Evolutionary conservation across 2,797 vertebrate genomes (phyloP), one percentile per base, ranked within the genome.

Genomic region (Microchirus variegatus): DNA sequence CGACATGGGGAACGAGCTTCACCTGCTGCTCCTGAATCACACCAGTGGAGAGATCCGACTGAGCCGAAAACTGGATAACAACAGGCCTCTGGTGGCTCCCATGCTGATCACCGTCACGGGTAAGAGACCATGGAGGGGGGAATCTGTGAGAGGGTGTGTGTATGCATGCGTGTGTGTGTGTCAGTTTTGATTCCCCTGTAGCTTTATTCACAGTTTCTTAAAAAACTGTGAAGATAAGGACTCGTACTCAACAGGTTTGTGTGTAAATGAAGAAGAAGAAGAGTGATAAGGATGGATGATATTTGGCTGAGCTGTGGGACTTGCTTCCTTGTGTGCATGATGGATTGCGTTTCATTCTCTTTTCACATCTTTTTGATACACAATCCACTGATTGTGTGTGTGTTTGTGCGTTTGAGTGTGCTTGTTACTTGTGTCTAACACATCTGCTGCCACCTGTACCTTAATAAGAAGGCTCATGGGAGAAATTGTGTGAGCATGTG

Each of bases 81-180:
- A 99, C 89, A 95, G 97, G 56, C 95, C 97, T 0, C 92, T 99
- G 63, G 94, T 98, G 83, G 98, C 97, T 58, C 95, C 96, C 83
- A 99, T 99, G 97, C 87, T 96, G 91, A 94, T 99, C 90, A 96
- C 95, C 0, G 97, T 99, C 82, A 95, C 97, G 92, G 98, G 98
- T 99, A 94, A 95, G 95, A 78, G 63, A 74, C 53, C 70, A 22
- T 73, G 68, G 59, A 76, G 58, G 60, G 62, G 19, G 52, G 66
- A 56, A 64, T 61, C 48, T 31, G 61, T 37, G 58, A 16, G 59
- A 61, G 53, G 19, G 59, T 51, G 31, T 41, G 36, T 51, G 47
- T 51, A 40, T 53, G 18, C 41, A 31, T 37, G 18, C 55, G 46
- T 36, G 66, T 58, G 22, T 60, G 1, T 63, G 38, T 73, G 56